Evolutionary conservation across 2,797 vertebrate species (phyloP).

Genomic region (Aplochiton taeniatus): DNA sequence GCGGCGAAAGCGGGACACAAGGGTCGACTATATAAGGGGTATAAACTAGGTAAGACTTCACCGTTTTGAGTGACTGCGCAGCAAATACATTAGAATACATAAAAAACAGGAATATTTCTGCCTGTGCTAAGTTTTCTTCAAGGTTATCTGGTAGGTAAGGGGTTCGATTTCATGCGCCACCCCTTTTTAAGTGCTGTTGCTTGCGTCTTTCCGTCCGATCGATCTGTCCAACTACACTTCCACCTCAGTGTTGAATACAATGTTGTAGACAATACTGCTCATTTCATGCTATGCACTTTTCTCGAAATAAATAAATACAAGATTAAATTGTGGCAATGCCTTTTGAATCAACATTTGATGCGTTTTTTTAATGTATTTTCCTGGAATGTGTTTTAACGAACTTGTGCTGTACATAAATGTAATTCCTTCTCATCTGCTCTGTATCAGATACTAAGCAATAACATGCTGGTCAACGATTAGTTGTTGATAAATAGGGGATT

Average conservation of each 20-base stretch:
- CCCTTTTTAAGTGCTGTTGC: no score
- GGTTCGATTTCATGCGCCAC: no score
- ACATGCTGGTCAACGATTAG: no score
- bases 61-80: slow-evolving; percentile 51
- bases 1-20: slow-evolving; percentile 88
- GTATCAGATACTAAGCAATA: no score
- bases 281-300: slow-evolving; percentile 2
- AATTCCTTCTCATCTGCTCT: no score
- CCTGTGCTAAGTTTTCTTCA: no score
- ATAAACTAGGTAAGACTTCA: slow-evolving; percentile 88
- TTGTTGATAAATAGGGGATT: no score
- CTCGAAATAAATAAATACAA: slow-evolving; percentile 30
- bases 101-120: neutral
- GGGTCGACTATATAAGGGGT: slow-evolving; percentile 87
- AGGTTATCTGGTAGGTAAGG: no score
- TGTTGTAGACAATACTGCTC: slow-evolving; percentile 18
- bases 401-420: no score
- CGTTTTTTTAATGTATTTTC: no score
- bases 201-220: no score
- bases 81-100: neutral
- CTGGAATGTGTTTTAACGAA: no score
- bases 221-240: neutral
- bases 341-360: slow-evolving; percentile 8
- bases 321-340: slow-evolving; percentile 32
- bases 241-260: neutral